Percentiles rank a stretch among this genome's conserved stretches.
Conservation (phyloP, 2,888 invertebrate genomes). For the Aelia acuminata region DNA sequence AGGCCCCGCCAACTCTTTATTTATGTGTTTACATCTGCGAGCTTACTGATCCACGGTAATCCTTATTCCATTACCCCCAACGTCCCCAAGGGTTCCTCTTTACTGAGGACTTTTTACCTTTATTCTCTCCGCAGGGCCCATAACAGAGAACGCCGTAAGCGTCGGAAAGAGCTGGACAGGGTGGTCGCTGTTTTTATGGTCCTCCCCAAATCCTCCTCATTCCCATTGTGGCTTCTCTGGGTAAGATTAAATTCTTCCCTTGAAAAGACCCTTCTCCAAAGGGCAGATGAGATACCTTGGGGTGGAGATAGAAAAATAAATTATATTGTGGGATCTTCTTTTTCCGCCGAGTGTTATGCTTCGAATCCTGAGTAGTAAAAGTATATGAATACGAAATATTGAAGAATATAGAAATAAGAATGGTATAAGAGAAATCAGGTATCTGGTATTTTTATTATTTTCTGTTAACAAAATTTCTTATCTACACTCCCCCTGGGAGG, state of each 20-base stretch:
- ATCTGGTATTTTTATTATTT: neutral
- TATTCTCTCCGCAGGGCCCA: slow-evolving; percentile 20
- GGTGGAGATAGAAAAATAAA: neutral
- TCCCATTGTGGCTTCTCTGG: slow-evolving; percentile 18
- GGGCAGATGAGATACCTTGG: neutral
- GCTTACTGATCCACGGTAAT: slow-evolving; percentile 23
- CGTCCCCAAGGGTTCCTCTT: neutral
- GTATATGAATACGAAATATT: neutral
- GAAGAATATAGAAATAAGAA: neutral
- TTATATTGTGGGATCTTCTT: neutral
- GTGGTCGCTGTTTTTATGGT: slow-evolving; percentile 4
- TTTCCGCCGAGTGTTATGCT: neutral
- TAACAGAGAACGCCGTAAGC: slow-evolving; percentile 11
- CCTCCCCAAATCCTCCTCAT: slow-evolving; percentile 15
- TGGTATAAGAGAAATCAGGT: neutral
- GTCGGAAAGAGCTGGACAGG: slow-evolving; percentile 18
- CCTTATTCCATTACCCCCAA: slow-evolving; percentile 3
- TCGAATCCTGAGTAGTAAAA: neutral
- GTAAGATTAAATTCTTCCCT: slow-evolving; percentile 30
- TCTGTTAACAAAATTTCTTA: too few species aligned
- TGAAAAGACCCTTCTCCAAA: neutral
- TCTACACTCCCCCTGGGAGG: too few species aligned
- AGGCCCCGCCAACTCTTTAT: slow-evolving; percentile 18
- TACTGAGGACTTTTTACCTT: slow-evolving; percentile 23
- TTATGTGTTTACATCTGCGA: slow-evolving; percentile 24